Evolutionary conservation across 2,113 vertebrate species (phyloP).

Genomic region (Phodopus roborovskii): DNA sequence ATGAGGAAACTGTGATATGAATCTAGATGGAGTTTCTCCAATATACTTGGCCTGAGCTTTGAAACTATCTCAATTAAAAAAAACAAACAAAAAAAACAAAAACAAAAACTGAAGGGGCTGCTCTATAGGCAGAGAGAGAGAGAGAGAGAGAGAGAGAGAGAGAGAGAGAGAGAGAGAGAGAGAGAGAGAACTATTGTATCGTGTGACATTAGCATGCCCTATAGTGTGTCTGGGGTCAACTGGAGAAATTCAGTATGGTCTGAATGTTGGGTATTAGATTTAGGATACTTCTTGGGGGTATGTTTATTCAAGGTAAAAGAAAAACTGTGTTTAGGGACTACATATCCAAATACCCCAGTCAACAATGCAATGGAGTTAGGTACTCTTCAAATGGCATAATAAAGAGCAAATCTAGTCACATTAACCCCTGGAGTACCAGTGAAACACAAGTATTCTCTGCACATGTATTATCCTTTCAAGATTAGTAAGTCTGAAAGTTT

Average conservation of each 20-base stretch:
- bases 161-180: neutral
- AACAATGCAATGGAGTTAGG: neutral
- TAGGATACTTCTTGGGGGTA: neutral
- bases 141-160: neutral
- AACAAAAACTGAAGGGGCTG: neutral
- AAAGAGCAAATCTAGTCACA: conserved; percentile 2
- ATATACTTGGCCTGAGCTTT: neutral
- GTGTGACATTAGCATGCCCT: too few species aligned
- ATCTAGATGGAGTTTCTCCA: neutral
- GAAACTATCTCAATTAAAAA: conserved; percentile 17
- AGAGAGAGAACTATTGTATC: neutral
- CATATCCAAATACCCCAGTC: conserved; percentile 6
- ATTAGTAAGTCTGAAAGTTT: neutral
- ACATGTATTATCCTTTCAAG: neutral
- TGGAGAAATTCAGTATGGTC: neutral
- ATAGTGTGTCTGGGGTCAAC: neutral
- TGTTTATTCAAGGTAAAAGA: neutral
- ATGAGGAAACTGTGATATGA: neutral
- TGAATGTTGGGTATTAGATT: neutral
- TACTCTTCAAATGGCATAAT: conserved; percentile 18
- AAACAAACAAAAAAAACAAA: neutral
- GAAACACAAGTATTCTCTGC: neutral
- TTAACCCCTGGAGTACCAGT: neutral
- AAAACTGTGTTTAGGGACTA: neutral
- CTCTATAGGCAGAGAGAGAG: neutral